Base-by-base conservation (phyloP, 2,888 invertebrate species). In the Sphaerophoria rueppellii region DNA sequence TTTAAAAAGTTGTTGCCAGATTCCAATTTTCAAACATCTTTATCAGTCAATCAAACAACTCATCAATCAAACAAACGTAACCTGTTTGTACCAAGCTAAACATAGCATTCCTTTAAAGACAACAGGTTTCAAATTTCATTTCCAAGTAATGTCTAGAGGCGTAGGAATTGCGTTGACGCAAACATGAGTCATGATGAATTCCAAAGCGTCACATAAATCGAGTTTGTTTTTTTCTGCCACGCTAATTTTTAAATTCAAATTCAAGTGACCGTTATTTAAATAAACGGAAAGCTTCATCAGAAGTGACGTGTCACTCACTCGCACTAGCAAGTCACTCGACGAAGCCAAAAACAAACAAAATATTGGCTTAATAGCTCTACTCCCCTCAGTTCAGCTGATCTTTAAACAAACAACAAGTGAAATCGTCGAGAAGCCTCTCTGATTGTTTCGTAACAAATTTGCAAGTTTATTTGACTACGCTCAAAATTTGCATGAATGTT, bases 341-440 rank as follows among this genome's bases (percentile, higher is more conserved):
- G 12, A 24, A 60, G 37, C 37, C 5, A 11, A 34, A 75, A 60
- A 81, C 50, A 52, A 76, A 81, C 35, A 55, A 52, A 46, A 16
- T 71, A 32, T 16, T 71, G 37, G 54, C 63, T 71, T 65, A 71
- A 71, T 48, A 60, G 11, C 43, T 37, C n/a, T 4, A 46, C 57
- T 40, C n/a, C 7, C 24, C 24, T 24, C 24, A 24, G 24, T 24
- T 48, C 14, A 55, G 40, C 40, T 57, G 46, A 71, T 71, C 11
- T 52, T 34, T 35, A 7, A 7, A 43, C 40, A 63, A 65, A 50
- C 57, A 40, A 73, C 72, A 65, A 83, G 83, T 80, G 83, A 83
- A 83, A 83, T 83, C 83, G 74, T 71, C 24, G 82, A 70, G 78
- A 75, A 70, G 61, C 75, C 46, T 35, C 16, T 24, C 24, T 2